Conservation (phyloP, 2,113 vertebrate species). For the Ranitomeya imitator region DNA sequence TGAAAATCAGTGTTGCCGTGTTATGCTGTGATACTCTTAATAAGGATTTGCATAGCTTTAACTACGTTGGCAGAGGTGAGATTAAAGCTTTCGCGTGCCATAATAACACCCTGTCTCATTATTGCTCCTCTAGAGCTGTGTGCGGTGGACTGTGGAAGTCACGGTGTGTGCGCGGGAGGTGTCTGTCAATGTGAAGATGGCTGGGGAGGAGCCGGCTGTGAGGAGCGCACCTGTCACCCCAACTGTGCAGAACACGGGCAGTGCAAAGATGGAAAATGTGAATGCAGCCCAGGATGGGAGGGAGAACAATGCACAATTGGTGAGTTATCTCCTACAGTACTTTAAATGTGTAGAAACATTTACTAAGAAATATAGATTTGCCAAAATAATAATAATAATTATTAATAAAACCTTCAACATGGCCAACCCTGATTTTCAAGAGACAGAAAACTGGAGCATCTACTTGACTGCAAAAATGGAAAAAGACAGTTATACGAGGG, state of each 20-base stretch:
- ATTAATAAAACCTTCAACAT: not conserved
- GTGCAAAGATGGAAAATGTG: constrained; percentile 91
- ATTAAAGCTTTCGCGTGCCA: constrained; percentile 23
- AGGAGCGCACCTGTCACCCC: constrained; percentile 88
- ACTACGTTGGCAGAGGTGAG: constrained; percentile 11
- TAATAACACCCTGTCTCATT: constrained; percentile 31
- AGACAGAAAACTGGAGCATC: too few relatives aligned
- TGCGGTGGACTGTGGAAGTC: constrained; percentile 88
- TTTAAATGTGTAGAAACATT: not conserved
- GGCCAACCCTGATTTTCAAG: too few relatives aligned
- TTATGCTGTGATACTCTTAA: constrained; percentile 24
- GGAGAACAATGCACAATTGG: constrained; percentile 97
- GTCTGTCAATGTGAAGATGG: constrained; percentile 93
- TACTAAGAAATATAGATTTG: not conserved
- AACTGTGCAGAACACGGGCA: constrained; percentile 93
- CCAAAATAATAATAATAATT: not conserved
- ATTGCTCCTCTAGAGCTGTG: constrained; percentile 80
- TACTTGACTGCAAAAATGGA: too few relatives aligned
- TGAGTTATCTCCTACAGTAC: constrained; percentile 68
- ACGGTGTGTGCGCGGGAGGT: constrained; percentile 87
- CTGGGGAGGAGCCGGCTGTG: constrained; percentile 88
- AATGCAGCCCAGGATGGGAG: constrained; percentile 98
- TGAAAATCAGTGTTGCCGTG: constrained; percentile 6
- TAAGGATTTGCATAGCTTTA: constrained; percentile 52
- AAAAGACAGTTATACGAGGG: too few relatives aligned